These are phyloP conservation scores for Caenorhabditis imperialis DNA, from an alignment of 2,888 invertebrate genomes.

Conservation along the genomic window DNA sequence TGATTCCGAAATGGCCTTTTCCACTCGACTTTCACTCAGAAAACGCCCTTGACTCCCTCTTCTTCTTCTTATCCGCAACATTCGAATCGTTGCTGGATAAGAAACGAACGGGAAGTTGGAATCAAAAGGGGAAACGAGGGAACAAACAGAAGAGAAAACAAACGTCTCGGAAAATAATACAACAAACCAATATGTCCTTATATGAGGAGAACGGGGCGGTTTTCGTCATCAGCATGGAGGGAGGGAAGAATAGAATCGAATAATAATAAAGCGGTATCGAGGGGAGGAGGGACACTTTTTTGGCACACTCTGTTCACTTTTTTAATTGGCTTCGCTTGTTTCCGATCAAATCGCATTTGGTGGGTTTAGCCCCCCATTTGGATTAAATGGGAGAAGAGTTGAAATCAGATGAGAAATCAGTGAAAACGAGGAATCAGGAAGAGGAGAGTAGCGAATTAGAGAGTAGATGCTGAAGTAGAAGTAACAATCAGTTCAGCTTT, in stretches of 20 bases:
- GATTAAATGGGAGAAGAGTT: slow-evolving; percentile 13
- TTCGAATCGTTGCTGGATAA: slow-evolving; percentile 6
- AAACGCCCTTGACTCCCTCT: slow-evolving; percentile 41
- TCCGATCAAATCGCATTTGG: slow-evolving; percentile 25
- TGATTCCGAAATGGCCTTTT: slow-evolving; percentile 41
- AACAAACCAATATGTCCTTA: slow-evolving; percentile 23
- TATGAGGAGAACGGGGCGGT: slow-evolving; percentile 31
- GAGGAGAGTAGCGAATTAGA: no score
- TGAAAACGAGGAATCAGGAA: no score
- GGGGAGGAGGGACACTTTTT: no score
- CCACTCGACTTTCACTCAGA: slow-evolving; percentile 42
- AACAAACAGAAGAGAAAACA: slow-evolving; percentile 31
- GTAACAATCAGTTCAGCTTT: no score
- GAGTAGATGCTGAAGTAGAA: no score
- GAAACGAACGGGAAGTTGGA: no score
- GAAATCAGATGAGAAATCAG: slow-evolving; percentile 6
- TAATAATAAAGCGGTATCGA: slow-evolving; percentile 44
- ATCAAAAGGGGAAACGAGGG: not conserved
- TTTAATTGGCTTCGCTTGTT: slow-evolving; percentile 41
- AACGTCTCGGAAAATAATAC: not conserved
- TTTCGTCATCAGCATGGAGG: slow-evolving; percentile 42
- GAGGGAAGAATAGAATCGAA: no score
- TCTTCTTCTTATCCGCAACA: slow-evolving; percentile 20
- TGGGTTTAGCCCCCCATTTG: slow-evolving; percentile 2
- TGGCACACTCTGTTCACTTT: no score